phyloP scores from a whole-genome alignment of 2,797 vertebrate species.

The Xerus rutilus region DNA sequence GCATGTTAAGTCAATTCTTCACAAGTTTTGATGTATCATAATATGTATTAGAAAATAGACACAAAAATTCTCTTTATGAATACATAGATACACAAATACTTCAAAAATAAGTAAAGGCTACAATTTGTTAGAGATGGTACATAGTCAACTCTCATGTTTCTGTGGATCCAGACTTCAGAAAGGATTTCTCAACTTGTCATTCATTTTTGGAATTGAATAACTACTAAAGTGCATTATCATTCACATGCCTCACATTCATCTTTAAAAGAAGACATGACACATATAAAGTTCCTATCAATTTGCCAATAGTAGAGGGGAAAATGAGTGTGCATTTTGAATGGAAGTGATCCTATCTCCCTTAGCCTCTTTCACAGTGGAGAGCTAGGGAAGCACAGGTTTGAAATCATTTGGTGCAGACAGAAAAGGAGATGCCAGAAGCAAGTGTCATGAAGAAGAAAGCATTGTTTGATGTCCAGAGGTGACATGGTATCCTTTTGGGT shows the following conservation, averaged over 20 bases:
- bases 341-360: conserved; percentile 17
- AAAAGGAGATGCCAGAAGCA: not conserved
- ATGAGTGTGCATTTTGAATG: conserved; percentile 27
- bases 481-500: not conserved
- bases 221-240: not conserved
- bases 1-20: not conserved
- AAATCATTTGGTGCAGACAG: conserved; percentile 32
- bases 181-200: conserved; percentile 25
- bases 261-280: conserved; percentile 45
- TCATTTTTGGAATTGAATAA: conserved; percentile 65
- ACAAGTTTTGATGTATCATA: not conserved
- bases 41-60: not conserved
- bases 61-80: not conserved
- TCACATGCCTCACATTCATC: not conserved
- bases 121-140: not conserved
- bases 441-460: not conserved
- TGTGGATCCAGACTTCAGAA: not conserved
- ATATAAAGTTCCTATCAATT: conserved; percentile 59
- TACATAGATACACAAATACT: not conserved
- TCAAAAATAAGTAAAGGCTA: conserved; percentile 15
- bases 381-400: not conserved
- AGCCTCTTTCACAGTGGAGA: conserved; percentile 3
- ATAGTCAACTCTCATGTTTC: not conserved
- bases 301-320: conserved; percentile 8
- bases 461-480: not conserved